Base-by-base conservation (phyloP, 2,113 vertebrate species). In the Lycocorax pyrrhopterus region DNA sequence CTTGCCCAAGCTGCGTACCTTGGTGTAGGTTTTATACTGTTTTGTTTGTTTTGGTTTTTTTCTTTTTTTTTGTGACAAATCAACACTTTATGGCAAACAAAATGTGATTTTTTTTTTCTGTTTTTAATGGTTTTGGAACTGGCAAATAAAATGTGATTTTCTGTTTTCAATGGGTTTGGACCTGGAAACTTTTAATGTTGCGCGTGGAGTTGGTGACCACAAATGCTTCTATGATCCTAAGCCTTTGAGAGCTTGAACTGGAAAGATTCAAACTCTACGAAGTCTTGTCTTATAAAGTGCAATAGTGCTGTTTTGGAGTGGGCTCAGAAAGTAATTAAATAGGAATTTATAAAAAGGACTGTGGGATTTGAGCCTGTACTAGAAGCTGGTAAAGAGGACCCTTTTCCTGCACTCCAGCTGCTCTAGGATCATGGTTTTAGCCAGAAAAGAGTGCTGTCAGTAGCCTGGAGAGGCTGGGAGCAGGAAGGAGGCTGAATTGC, bases 41-140 rank as follows among this genome's bases (percentile, higher is more conserved):
- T 30, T 11, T 39, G 7, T 47, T n/a, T 20, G 5, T 16, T 29
- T 53, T 35, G 18, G 11, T 30, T 20, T 20, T 52, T 11, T 16
- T 23, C 12, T 9, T 23, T 29, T 53, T 88, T 88, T 92, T 93
- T 73, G 73, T 94, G 88, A 82, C 56, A 78, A 79, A 92, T 94
- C 76, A 96, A 94, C 25, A 68, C n/a, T 78, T 84, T 15, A 72
- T 73, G 78, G 44, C 16, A 68, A 96, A 95, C 80, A 90, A 95
- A 97, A 90, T 71, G 39, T 73, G 35, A 86, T 92, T 92, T 85
- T 82, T 52, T 77, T n/a, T 6, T 2, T 6, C 18, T 56, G 58
- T 88, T 97, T 95, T 77, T 94, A 95, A 91, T 64, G 21, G 18
- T 66, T 82, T 80, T 82, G 64, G n/a, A 59, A 23, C 37, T 58